These are phyloP conservation scores for Trichopoda pennipes DNA, from an alignment of 2,888 invertebrate genomes.

Conservation along the genomic window DNA sequence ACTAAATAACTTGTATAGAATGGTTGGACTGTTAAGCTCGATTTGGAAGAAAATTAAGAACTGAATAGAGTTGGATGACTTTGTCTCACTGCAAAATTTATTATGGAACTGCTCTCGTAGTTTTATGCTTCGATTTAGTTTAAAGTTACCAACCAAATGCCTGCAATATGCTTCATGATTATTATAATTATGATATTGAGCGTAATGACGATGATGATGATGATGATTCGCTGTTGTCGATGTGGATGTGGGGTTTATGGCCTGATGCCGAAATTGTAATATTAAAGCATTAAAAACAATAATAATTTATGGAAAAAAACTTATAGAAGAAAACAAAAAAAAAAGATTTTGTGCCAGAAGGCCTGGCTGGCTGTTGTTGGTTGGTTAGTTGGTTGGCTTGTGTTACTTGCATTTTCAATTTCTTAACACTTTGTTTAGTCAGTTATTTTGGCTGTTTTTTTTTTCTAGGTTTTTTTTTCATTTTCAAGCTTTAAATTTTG, in stretches of 20 bases:
- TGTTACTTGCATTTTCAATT: constrained; percentile 58
- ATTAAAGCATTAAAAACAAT: constrained; percentile 43
- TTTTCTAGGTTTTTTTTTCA: constrained; percentile 3
- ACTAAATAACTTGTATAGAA: too few species aligned
- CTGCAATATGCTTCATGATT: constrained; percentile 58
- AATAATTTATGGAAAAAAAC: constrained; percentile 13
- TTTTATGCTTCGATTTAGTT: constrained; percentile 58
- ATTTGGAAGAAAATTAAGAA: too few species aligned
- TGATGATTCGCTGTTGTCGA: neutral
- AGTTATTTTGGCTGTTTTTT: neutral
- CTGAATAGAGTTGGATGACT: too few species aligned
- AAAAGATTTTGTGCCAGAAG: constrained; percentile 41
- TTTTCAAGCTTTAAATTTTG: constrained; percentile 35
- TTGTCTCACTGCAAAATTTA: too few species aligned
- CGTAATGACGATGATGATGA: constrained; percentile 23
- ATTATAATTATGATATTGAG: constrained; percentile 48
- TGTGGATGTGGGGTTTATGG: constrained; percentile 42
- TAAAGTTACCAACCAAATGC: constrained; percentile 57
- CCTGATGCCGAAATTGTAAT: constrained; percentile 62
- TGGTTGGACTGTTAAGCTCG: too few species aligned
- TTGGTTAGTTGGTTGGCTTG: constrained; percentile 10
- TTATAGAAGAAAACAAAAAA: neutral
- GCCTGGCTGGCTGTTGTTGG: constrained; percentile 21
- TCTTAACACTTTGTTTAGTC: constrained; percentile 51
- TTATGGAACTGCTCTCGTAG: neutral